A percentile compares a stretch with the other conserved stretches of the same genome.
Evolutionary conservation across 1,140 invertebrate species (phyloP).

Genomic region (Drosophila nannoptera): DNA sequence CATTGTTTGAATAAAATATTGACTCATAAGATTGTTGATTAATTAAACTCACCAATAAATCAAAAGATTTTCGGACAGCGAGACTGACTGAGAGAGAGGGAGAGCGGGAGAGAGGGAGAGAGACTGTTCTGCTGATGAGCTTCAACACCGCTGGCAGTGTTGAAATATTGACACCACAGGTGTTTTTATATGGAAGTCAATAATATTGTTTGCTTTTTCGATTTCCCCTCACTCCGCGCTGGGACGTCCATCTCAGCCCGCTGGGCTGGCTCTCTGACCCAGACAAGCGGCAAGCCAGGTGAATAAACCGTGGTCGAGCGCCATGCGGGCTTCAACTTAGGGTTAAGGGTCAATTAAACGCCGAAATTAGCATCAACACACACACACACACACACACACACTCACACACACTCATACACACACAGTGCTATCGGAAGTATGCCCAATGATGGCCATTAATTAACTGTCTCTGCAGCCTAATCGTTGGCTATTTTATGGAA

Average conservation of each 20-base stretch:
- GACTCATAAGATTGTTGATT: slow-evolving; percentile 73
- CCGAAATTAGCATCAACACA: slow-evolving; percentile 11
- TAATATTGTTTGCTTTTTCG: slow-evolving; percentile 30
- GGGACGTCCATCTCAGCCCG: slow-evolving; percentile 19
- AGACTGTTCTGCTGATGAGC: slow-evolving; percentile 54
- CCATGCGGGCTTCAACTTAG: slow-evolving; percentile 48
- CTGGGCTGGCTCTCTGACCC: neutral
- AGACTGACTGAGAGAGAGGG: slow-evolving; percentile 23
- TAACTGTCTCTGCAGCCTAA: slow-evolving; percentile 1
- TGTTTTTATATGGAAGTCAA: slow-evolving; percentile 71
- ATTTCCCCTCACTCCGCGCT: slow-evolving; percentile 9
- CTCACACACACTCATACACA: neutral
- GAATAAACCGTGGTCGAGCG: slow-evolving; percentile 28
- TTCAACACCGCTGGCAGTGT: slow-evolving; percentile 75
- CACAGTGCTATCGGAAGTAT: slow-evolving; percentile 38
- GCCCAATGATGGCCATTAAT: slow-evolving; percentile 32
- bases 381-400: neutral
- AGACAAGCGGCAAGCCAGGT: slow-evolving; percentile 7
- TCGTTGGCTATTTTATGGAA: neutral
- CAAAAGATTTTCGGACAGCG: slow-evolving; percentile 43
- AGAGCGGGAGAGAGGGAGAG: slow-evolving; percentile 1
- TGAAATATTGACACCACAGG: slow-evolving; percentile 78
- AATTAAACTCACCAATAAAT: slow-evolving; percentile 76
- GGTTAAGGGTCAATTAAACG: slow-evolving; percentile 34
- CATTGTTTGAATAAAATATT: slow-evolving; percentile 72